Base-by-base conservation (phyloP, 1,140 invertebrate species). In the Philopotamus ludificatus region DNA sequence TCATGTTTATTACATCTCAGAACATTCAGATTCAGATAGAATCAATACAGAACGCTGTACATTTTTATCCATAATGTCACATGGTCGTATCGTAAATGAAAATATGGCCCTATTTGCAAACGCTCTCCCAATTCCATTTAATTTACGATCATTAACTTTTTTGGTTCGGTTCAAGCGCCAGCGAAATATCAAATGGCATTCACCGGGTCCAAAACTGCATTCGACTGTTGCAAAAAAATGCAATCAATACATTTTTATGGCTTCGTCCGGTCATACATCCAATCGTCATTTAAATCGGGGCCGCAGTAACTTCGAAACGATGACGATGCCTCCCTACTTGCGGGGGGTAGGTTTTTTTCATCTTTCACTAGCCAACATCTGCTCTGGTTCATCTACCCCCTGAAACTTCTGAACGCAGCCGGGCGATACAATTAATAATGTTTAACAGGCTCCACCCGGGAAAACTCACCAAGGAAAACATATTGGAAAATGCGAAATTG, bases 281-380 rank as follows among this genome's bases (percentile, higher is more conserved):
- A 42, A 20, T 39, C n/a, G 39, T n/a, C 54, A 57, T 57, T 57
- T 57, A 57, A 57, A 10, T 16, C 23, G n/a, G 39, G 54, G 54
- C 34, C 59, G 47, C 59, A 62, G 50, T 62, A 62, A 62, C 49
- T 25, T 62, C 59, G 51, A 62, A 62, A 62, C 45, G 34, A 62
- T 62, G 59, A 62, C 59, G 59, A 62, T n/a, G n/a, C 15, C 54
- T 21, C 25, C 45, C 45, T 28, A 58, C 21, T 42, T 34, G 12
- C 58, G n/a, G n/a, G n/a, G n/a, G n/a, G n/a, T n/a, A n/a, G n/a
- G 7, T 49, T 49, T 61, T 49, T 49, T 49, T 34, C 47, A 49
- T 62, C n/a, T 62, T 28, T n/a, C 47, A 22, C n/a, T 21, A 21
- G 20, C 8, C 26, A 18, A 10, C 57, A 59, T 21, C 57, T 25